Conservation (phyloP, 1,140 invertebrate species). For the Hyposmocoma kahamanoa region DNA sequence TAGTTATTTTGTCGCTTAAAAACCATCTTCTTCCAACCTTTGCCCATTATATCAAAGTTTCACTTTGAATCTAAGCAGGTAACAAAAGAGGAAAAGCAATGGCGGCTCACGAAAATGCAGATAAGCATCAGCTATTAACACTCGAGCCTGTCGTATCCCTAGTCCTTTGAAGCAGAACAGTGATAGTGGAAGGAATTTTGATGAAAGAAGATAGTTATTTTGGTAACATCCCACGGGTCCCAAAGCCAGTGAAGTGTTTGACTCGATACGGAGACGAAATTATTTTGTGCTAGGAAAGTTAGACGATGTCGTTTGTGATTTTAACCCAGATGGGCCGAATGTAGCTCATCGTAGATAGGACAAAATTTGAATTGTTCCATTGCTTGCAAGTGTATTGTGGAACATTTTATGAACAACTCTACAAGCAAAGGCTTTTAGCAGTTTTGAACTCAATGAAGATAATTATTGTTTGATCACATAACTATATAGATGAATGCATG, state of each 20-base stretch:
- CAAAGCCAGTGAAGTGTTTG: conserved; percentile 14
- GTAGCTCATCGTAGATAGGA: too few species aligned
- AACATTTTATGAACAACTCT: too few species aligned
- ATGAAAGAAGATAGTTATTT: conserved; percentile 24
- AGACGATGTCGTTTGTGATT: conserved; percentile 1
- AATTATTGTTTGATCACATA: too few species aligned
- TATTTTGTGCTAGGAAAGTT: conserved; percentile 4
- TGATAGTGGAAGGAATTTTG: conserved; percentile 15
- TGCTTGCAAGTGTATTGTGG: too few species aligned
- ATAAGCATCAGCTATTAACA: conserved; percentile 31
- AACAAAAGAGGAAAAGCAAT: conserved; percentile 20
- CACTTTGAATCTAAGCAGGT: conserved; percentile 1
- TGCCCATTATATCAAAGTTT: neutral
- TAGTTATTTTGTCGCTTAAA: neutral
- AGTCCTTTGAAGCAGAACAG: conserved; percentile 20
- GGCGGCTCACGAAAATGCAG: conserved; percentile 23
- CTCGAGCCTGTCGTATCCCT: conserved; percentile 15
- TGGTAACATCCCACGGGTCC: conserved; percentile 17
- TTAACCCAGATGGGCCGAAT: conserved; percentile 1
- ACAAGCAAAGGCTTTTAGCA: too few species aligned
- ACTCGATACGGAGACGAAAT: conserved; percentile 13
- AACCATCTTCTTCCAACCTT: too few species aligned
- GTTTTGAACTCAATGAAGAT: too few species aligned
- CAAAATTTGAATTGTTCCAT: too few species aligned
- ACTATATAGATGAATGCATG: too few species aligned